Percentiles rank a stretch among this genome's conserved stretches.
These are phyloP conservation scores for Drosophila macrospina DNA, from an alignment of 2,888 invertebrate species.

Conservation along the genomic window DNA sequence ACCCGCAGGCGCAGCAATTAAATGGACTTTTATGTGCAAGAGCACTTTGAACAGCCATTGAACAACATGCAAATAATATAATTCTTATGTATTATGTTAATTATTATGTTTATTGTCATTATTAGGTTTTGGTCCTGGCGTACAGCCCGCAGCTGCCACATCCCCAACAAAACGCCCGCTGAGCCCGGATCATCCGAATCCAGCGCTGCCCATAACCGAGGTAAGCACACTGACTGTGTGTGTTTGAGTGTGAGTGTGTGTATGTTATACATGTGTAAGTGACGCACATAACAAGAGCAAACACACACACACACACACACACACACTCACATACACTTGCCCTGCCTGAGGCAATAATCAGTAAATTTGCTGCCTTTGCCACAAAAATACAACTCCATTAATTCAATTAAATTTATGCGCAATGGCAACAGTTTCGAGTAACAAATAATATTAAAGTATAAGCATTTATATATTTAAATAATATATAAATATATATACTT, in stretches of 20 bases:
- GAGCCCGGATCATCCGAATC: constrained; percentile 89
- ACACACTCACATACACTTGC: constrained; percentile 5
- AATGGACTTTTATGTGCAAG: constrained; percentile 10
- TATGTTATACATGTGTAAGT: background rate
- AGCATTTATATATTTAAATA: background rate
- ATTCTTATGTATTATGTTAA: constrained; percentile 9
- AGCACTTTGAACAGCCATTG: constrained; percentile 20
- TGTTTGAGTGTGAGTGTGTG: constrained; percentile 20
- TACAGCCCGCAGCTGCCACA: constrained; percentile 85
- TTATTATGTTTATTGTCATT: constrained; percentile 1
- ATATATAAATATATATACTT: background rate
- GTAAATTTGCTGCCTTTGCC: constrained; percentile 43
- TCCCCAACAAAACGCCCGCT: constrained; percentile 87
- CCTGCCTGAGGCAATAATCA: constrained; percentile 41
- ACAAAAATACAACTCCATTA: constrained; percentile 19
- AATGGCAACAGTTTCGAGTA: constrained; percentile 25
- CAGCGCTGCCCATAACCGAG: constrained; percentile 89
- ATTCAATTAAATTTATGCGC: constrained; percentile 41
- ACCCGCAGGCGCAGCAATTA: constrained; percentile 15
- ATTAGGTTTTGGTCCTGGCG: constrained; percentile 86
- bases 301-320: constrained; percentile 16
- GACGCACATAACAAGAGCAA: constrained; percentile 22
- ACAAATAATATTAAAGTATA: constrained; percentile 4
- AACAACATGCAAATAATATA: background rate
- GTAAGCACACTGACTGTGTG: constrained; percentile 79